phyloP scores from a whole-genome alignment of 30 jellyfish, hydroid and myxozoan species.

The Cassiopea xamachana region DNA sequence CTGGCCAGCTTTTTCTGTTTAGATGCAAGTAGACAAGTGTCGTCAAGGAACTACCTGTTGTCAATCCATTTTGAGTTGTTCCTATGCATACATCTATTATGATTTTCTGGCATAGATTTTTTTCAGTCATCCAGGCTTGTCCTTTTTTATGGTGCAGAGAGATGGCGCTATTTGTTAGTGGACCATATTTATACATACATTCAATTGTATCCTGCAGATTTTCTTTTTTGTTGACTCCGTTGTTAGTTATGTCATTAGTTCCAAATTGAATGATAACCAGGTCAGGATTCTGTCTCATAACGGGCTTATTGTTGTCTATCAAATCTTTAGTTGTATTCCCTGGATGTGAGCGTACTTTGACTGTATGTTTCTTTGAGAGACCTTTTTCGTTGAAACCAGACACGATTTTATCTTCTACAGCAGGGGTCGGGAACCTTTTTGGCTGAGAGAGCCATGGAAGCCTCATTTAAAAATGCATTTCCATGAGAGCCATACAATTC shows the following conservation, averaged over 20 bases:
- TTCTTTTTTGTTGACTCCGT: slow-evolving; percentile 29
- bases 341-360: slow-evolving; percentile 27
- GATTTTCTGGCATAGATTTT: too few species aligned
- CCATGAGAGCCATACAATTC: too few species aligned
- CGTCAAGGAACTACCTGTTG: too few species aligned
- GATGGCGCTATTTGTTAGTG: background rate
- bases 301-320: slow-evolving; percentile 20
- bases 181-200: slow-evolving; percentile 4
- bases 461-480: too few species aligned
- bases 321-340: slow-evolving; percentile 42
- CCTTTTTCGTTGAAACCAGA: slow-evolving; percentile 23
- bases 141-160: background rate
- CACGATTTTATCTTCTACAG: background rate
- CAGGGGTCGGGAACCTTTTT: too few species aligned
- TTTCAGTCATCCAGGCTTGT: background rate
- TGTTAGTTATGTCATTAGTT: slow-evolving; percentile 33
- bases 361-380: slow-evolving; percentile 15
- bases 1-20: too few species aligned
- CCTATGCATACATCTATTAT: too few species aligned
- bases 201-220: slow-evolving; percentile 5
- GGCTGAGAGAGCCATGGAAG: too few species aligned
- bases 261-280: slow-evolving; percentile 42
- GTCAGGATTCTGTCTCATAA: slow-evolving; percentile 31
- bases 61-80: too few species aligned
- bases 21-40: too few species aligned